Conservation (phyloP, 2,888 invertebrate species). For the Julus scanicus region DNA sequence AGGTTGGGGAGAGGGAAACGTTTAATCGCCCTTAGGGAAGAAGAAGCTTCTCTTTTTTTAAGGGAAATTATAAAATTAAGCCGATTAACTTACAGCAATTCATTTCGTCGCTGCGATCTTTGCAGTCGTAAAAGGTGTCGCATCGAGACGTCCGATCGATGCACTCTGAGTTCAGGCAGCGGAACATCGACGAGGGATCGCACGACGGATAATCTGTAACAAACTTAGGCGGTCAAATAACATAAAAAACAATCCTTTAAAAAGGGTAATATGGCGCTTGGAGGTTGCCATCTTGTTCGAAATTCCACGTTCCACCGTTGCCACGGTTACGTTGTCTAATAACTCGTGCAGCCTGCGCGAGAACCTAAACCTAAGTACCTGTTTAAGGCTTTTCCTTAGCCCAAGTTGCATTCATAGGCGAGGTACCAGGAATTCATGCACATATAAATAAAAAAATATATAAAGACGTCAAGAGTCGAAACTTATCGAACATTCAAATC, state of each 20-base stretch:
- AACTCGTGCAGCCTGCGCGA: too few species aligned
- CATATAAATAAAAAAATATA: too few species aligned
- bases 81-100: constrained; percentile 66
- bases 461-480: too few species aligned
- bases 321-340: too few species aligned
- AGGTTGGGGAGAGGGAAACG: background rate
- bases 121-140: constrained; percentile 66
- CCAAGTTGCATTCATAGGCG: too few species aligned
- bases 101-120: constrained; percentile 66
- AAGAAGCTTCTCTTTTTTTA: background rate
- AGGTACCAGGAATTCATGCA: too few species aligned
- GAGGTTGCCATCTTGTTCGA: background rate
- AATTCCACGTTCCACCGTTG: too few species aligned
- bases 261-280: too few species aligned
- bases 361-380: too few species aligned
- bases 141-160: constrained; percentile 67
- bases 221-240: background rate
- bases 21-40: background rate
- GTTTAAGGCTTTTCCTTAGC: too few species aligned
- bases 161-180: constrained; percentile 66
- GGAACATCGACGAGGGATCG: background rate
- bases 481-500: too few species aligned
- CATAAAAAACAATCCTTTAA: background rate
- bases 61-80: constrained; percentile 15
- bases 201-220: background rate